Evolutionary conservation across 2,797 vertebrate species (phyloP).

Genomic region (Falco cherrug): DNA sequence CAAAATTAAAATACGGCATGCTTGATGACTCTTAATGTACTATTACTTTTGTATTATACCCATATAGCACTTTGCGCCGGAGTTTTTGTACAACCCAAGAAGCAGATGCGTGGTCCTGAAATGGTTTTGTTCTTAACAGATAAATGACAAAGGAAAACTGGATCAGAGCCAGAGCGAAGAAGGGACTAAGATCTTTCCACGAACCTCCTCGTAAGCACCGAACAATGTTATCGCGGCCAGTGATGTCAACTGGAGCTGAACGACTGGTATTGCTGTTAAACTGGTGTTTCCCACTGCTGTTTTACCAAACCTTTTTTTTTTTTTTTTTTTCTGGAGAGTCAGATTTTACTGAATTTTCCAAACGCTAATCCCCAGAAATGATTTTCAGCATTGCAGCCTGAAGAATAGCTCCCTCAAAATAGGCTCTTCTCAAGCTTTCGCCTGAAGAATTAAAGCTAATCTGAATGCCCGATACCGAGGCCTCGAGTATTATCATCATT

Average conservation of each 20-base stretch:
- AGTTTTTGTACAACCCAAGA: background rate
- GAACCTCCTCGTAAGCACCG: accelerated
- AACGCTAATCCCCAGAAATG: background rate
- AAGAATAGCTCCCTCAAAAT: background rate
- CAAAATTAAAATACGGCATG: background rate
- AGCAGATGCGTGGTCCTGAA: background rate
- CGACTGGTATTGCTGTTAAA: background rate
- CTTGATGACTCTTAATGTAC: background rate
- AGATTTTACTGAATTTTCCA: background rate
- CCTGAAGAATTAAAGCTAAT: background rate
- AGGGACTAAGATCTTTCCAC: background rate
- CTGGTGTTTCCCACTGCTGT: background rate
- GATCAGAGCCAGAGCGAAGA: background rate
- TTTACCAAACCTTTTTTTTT: too few species aligned
- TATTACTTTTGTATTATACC: background rate
- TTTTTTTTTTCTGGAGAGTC: background rate
- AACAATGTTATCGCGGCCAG: accelerated
- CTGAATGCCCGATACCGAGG: background rate
- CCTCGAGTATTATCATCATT: background rate
- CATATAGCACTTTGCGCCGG: too few species aligned
- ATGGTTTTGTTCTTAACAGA: background rate
- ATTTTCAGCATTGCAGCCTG: background rate
- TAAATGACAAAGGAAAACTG: background rate
- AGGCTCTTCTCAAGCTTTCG: background rate
- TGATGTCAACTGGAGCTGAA: background rate